Conservation (phyloP, 2,113 vertebrate genomes). For the Vulpes vulpes region DNA sequence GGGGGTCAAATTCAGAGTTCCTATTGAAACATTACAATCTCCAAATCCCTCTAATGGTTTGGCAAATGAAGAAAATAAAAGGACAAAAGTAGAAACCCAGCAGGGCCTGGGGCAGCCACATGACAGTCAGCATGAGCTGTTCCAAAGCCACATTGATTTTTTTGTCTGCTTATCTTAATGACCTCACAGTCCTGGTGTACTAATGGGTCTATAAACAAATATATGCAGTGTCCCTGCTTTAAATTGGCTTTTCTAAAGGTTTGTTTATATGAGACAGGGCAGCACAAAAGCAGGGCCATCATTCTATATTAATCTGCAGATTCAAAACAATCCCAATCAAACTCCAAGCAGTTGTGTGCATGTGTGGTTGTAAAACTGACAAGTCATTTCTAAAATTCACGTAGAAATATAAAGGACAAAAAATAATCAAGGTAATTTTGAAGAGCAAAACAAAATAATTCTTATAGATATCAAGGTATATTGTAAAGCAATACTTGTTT, state of each 20-base stretch:
- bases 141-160: not conserved
- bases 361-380: not conserved
- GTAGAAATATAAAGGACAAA: not conserved
- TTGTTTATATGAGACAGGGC: not conserved
- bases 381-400: not conserved
- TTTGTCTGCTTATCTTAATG: not conserved
- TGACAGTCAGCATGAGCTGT: not conserved
- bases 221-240: not conserved
- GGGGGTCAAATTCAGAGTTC: not conserved
- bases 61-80: not conserved
- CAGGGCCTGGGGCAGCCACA: not conserved
- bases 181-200: not conserved
- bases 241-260: not conserved
- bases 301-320: not conserved
- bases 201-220: not conserved
- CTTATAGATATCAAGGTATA: not conserved
- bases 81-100: not conserved
- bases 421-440: not conserved
- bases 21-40: not conserved
- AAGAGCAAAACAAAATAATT: not conserved
- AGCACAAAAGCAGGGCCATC: not conserved
- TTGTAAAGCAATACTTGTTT: not conserved
- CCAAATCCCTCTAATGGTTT: not conserved
- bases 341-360: not conserved
- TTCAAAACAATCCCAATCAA: not conserved